Evolutionary conservation across 2,113 vertebrate species (phyloP), one percentile per base, ranked within the genome.

Genomic region (Thinocorus orbignyianus): DNA sequence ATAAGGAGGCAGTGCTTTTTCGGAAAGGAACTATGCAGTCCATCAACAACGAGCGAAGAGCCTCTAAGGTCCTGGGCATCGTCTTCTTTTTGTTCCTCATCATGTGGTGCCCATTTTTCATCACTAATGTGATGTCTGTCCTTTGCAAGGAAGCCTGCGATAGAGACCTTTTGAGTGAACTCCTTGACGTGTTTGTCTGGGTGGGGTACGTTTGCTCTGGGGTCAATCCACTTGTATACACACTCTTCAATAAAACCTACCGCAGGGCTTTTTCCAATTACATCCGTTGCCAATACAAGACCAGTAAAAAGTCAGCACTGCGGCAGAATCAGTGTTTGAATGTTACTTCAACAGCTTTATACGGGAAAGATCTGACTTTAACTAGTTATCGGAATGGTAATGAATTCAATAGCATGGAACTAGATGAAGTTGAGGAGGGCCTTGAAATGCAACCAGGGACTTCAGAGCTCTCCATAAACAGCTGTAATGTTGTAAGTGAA

Each of bases 81-180:
- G 99, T 99, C 94, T 99, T 99, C 98, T 99, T 99, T 98, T 98
- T 99, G 96, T 99, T 99, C 97, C 98, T 99, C 87, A 82, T 99
- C 93, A 99, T 99, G 99, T 99, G 99, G 99, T 99, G 99, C 95
- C 99, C 99, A 0, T 99, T 99, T 89, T 99, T 99, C 97, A 99
- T 99, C 97, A 99, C 99, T 42, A 99, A 99, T 41, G 99, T 99
- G 94, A 98, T 99, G 96, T 99, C 98, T 4, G 99, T 99, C 33
- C 98, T 99, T 77, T 99, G 99, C 96, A 98, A 94, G 19, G 98
- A 97, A 55, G 96, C 99, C 54, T 99, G 99, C 18, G 98, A 99
- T 6, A 98, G 98, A 93, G 98, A 98, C 23, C 98, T 99, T 52
- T 97, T 99, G 48, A 97, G 97, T 2, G 99, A 99, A 49, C 98